Evolutionary conservation across 2,113 vertebrate genomes (phyloP).

Genomic region (Antigone vipio): DNA sequence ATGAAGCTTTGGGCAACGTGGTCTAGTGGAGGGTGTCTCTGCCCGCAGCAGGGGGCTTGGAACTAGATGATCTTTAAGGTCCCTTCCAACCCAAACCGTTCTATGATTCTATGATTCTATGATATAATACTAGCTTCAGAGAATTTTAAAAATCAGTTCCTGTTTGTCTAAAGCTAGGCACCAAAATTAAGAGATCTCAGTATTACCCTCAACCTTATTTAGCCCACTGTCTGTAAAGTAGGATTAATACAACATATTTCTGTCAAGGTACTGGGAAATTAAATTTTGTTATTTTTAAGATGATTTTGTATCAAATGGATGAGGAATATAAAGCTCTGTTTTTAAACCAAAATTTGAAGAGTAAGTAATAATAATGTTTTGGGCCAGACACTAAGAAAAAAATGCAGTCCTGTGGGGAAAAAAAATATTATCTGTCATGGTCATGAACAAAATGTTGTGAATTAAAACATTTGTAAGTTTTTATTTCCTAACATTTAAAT

Average conservation of each 20-base stretch:
- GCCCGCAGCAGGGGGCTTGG: no score
- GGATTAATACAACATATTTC: neutral
- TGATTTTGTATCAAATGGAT: neutral
- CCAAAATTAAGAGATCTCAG: neutral
- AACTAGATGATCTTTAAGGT: no score
- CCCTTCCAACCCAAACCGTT: no score
- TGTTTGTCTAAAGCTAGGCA: neutral
- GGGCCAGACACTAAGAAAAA: neutral
- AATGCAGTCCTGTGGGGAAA: neutral
- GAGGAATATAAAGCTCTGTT: neutral
- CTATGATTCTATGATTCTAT: no score
- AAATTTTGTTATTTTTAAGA: neutral
- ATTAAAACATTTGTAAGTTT: neutral
- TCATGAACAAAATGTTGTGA: neutral
- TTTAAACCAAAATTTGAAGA: neutral
- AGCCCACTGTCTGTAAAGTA: neutral
- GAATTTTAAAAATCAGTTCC: neutral
- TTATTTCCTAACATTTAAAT: neutral
- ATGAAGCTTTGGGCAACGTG: no score
- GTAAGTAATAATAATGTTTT: neutral
- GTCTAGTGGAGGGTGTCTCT: no score
- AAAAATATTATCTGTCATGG: neutral
- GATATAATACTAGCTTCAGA: neutral
- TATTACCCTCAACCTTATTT: neutral
- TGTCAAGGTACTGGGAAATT: neutral